A percentile compares a stretch with the other conserved stretches of the same genome.
Conservation (phyloP, 1,140 invertebrate species). For the Drosophila grimshawi region DNA sequence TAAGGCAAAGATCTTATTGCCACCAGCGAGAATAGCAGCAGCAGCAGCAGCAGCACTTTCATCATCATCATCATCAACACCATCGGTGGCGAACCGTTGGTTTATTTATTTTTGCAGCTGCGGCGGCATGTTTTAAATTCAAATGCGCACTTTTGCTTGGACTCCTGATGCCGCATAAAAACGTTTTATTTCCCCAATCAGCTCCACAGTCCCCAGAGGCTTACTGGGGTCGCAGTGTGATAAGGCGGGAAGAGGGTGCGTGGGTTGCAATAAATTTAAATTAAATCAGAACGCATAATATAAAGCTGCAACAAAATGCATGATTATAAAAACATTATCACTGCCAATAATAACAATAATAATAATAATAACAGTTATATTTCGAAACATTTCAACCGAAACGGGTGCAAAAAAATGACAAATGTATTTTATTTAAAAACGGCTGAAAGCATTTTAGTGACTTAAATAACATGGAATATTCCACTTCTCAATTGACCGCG, state of each 20-base stretch:
- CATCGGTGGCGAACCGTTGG: background rate
- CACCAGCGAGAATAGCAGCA: constrained; percentile 26
- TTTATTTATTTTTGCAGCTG: constrained; percentile 69
- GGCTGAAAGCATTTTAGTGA: no score
- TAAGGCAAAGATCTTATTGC: constrained; percentile 25
- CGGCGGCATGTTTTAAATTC: constrained; percentile 70
- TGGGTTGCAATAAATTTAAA: constrained; percentile 21
- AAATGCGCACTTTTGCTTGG: constrained; percentile 54
- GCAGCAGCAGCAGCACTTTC: background rate
- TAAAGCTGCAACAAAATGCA: background rate
- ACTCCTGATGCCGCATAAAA: constrained; percentile 58
- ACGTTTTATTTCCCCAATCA: constrained; percentile 10
- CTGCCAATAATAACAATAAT: background rate
- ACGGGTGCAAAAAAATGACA: no score
- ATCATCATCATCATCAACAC: background rate
- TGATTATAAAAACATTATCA: constrained; percentile 1
- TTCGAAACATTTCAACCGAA: no score
- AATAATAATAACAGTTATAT: no score
- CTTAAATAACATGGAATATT: no score
- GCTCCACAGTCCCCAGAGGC: constrained; percentile 21
- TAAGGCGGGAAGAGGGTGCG: background rate
- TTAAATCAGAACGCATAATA: constrained; percentile 4
- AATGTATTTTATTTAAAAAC: no score
- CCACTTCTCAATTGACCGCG: no score
- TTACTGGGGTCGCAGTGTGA: constrained; percentile 21